Evolutionary conservation across 2,797 vertebrate genomes (phyloP), one percentile per base, ranked within the genome.

Genomic region (Craterocephalus amniculus): DNA sequence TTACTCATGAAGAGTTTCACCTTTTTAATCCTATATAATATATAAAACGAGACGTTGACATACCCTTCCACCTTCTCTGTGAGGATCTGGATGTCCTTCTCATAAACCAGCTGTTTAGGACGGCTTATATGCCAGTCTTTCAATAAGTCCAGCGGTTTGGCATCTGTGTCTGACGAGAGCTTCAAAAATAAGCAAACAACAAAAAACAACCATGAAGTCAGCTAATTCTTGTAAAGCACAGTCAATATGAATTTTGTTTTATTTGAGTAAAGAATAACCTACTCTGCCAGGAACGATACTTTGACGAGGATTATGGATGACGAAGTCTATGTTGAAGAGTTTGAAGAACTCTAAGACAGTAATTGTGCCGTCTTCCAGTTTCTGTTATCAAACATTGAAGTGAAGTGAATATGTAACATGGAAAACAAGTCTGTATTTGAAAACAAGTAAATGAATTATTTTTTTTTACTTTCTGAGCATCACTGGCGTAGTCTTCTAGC

Each of bases 241-340:
- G 22, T 5, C 40, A 43, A 14, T 27, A 20, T 4, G 24, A 9
- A 11, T 35, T 20, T 36, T 67, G 14, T 59, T 12, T 34, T 22
- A 38, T 4, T 2, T 18, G 5, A 65, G 11, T 26, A 3, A 55
- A 69, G 31, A 20, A 48, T 0, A 52, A 73, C 85, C 1, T 93
- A 99, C 98, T 64, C 76, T 95, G 65, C 87, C 91, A 80, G 96
- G 95, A 58, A 96, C 85, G 11, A 95, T 88, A 74, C 98, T 99
- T 61, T 96, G 95, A n/a, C 97, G 92, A 55, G 97, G 95, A 80
- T 95, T 96, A 80, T 98, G 96, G 83, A 98, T 96, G 31, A 95
- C 91, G 80, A 96, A 89, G 12, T 97, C 95, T 32, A 98, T 95
- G 79, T 95, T 93, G 74, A 99, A 96, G 80, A 98, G 91, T 9